phyloP scores from a whole-genome alignment of 2,888 invertebrate species.

The Xanthia togata region DNA sequence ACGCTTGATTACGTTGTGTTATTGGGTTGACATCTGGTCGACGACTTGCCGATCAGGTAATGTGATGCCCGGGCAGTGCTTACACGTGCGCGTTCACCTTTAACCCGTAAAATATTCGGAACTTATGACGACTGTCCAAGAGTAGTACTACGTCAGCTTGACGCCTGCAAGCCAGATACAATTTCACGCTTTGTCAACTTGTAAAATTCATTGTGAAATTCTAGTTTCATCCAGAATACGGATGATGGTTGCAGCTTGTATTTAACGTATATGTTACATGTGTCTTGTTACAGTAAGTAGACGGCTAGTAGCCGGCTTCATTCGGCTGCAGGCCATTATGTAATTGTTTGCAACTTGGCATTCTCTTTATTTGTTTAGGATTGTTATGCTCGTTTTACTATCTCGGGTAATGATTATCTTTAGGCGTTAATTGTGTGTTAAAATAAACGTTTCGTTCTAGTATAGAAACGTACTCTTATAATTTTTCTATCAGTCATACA shows the following conservation, averaged over 20 bases:
- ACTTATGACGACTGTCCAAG: conserved; percentile 86
- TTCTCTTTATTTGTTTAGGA: conserved; percentile 28
- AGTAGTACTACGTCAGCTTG: conserved; percentile 86
- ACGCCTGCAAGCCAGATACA: conserved; percentile 86
- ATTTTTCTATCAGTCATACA: too few relatives aligned
- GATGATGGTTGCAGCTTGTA: conserved; percentile 72
- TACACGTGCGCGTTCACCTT: conserved; percentile 49
- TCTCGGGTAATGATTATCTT: neutral
- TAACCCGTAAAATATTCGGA: conserved; percentile 74
- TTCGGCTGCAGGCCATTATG: conserved; percentile 45
- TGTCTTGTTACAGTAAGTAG: conserved; percentile 64
- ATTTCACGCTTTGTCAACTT: conserved; percentile 89
- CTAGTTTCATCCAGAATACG: conserved; percentile 85
- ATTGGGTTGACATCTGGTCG: neutral
- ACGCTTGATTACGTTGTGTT: neutral
- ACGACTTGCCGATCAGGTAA: neutral
- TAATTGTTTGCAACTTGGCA: conserved; percentile 46
- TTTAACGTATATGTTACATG: conserved; percentile 71
- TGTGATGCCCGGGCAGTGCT: neutral
- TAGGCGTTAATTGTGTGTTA: neutral
- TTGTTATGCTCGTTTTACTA: conserved; percentile 1
- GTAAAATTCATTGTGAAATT: conserved; percentile 86
- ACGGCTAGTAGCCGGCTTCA: conserved; percentile 50
- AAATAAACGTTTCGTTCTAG: neutral
- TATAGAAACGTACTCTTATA: neutral